Base-by-base conservation (phyloP, 2,113 vertebrate genomes). In the Rhynchopsitta pachyrhyncha region DNA sequence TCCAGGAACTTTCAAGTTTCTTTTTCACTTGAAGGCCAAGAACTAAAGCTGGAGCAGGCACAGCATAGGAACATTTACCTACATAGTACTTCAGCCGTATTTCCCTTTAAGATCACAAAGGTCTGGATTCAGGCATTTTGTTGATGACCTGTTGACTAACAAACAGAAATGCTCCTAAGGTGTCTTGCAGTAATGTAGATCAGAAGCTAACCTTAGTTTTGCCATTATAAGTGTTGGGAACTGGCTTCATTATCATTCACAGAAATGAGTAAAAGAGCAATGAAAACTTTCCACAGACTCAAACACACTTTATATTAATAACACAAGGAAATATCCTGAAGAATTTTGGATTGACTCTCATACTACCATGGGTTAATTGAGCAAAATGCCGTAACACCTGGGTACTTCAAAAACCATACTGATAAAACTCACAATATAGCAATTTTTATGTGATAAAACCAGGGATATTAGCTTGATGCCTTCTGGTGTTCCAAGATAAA, bases 401-500 rank as follows among this genome's bases (percentile, higher is more conserved):
- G 19, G 57, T 84, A 53, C 41, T 92, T 93, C 62, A 93, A 69
- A 92, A 89, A 84, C 35, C 25, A 25, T 69, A 27, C 17, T 73
- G 77, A 84, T 93, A 91, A 82, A 93, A 66, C 28, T 73, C 57
- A 92, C 10, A 82, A 42, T 76, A 27, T 66, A 85, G n/a, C 22
- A 89, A 17, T 79, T 85, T 95, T 89, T 91, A 41, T 81, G 41
- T 82, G 81, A 82, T 85, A 92, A 92, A 94, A 24, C 47, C 70
- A 80, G 37, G 63, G 18, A 93, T 89, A 92, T 92, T 89, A 86
- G 35, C 62, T 74, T 89, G 86, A 91, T 92, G 31, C 74, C 57
- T 91, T 91, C 92, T 96, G 81, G 70, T 93, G 22, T 75, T 93
- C 74, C 59, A 82, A 86, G 81, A 92, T 92, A 95, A 92, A 97